These are phyloP conservation scores for Oryzias dopingdopingensis DNA, from an alignment of 2,797 vertebrate genomes.

Conservation along the genomic window DNA sequence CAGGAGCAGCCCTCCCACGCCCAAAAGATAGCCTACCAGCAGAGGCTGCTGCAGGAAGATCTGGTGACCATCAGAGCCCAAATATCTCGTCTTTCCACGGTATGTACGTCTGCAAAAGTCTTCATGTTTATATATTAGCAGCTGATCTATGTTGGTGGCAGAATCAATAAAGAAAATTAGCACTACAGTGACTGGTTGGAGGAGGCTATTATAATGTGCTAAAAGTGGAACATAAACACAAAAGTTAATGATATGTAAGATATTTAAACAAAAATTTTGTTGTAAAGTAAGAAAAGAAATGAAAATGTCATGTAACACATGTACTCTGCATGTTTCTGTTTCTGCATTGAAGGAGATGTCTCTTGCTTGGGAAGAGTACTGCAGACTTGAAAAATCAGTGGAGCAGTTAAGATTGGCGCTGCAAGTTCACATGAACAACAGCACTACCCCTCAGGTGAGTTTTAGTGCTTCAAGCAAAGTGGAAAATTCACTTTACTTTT, in stretches of 20 bases:
- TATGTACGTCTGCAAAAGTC: slow-evolving; percentile 36
- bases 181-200: no score
- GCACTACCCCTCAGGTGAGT: slow-evolving; percentile 83
- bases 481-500: no score
- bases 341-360: slow-evolving; percentile 85
- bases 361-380: slow-evolving; percentile 89
- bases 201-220: no score
- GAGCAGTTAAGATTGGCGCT: slow-evolving; percentile 83
- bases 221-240: no score
- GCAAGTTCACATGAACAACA: slow-evolving; percentile 84
- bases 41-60: slow-evolving; percentile 93
- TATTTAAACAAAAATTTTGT: no score
- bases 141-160: no score
- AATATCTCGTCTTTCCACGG: slow-evolving; percentile 89
- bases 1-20: slow-evolving; percentile 86
- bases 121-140: background rate
- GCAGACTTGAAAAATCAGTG: slow-evolving; percentile 86
- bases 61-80: slow-evolving; percentile 92
- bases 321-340: slow-evolving; percentile 1
- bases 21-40: slow-evolving; percentile 92
- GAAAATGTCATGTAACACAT: background rate
- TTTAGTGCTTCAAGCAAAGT: slow-evolving; percentile 1
- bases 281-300: no score
- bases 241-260: no score
- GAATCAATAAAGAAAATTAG: no score